phyloP scores from a whole-genome alignment of 2,113 vertebrate species.

The Podarcis raffonei region DNA sequence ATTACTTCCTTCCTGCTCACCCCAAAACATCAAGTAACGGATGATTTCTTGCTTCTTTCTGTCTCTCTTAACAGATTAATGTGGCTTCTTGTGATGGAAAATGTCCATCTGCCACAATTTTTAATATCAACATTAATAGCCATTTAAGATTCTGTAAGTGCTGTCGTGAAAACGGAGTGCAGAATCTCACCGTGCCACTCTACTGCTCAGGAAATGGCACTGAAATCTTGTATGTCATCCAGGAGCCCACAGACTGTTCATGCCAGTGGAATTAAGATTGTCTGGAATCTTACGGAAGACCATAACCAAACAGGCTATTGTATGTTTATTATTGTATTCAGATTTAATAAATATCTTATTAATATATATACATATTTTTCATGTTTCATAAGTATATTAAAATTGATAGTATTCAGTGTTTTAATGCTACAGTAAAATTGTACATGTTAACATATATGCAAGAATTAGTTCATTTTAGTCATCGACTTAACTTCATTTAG shows the following conservation, averaged over 20 bases:
- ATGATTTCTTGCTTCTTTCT: constrained; percentile 28
- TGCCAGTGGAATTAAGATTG: constrained; percentile 92
- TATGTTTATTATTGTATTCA: constrained; percentile 21
- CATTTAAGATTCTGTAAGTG: constrained; percentile 98
- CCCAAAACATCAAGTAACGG: not conserved
- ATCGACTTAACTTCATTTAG: constrained; percentile 35
- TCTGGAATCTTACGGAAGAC: not conserved
- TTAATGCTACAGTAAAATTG: not conserved
- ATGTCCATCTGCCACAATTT: constrained; percentile 97
- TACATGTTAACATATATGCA: not conserved
- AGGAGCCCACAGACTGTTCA: constrained; percentile 92
- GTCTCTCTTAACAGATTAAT: constrained; percentile 78
- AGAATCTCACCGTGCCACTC: constrained; percentile 86
- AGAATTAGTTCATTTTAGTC: constrained; percentile 9
- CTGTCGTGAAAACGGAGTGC: constrained; percentile 90
- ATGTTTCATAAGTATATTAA: not conserved
- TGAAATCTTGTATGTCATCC: constrained; percentile 86
- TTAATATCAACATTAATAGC: constrained; percentile 96
- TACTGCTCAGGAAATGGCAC: constrained; percentile 93
- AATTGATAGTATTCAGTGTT: not conserved
- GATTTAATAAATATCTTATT: constrained; percentile 13
- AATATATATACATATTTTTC: not conserved
- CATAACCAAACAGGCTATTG: constrained; percentile 12
- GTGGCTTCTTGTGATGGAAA: constrained; percentile 96
- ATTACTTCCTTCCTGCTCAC: not conserved